A percentile compares a stretch with the other conserved stretches of the same genome.
phyloP scores from a whole-genome alignment of 64 coral and sea anemone species.

The Montipora capricornis region DNA sequence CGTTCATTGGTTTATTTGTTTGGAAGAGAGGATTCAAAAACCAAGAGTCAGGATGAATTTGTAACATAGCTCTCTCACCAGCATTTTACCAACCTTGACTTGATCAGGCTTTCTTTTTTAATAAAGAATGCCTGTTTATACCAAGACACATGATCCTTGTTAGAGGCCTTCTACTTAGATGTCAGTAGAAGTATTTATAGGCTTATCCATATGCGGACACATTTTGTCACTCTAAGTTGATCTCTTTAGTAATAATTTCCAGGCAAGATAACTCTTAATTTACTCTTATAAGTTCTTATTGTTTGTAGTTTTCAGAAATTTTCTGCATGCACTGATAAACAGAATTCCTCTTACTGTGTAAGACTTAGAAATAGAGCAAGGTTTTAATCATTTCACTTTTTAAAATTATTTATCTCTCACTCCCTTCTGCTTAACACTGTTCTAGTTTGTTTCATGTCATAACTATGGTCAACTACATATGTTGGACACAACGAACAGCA shows the following conservation, averaged over 20 bases:
- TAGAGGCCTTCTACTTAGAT: too few species aligned
- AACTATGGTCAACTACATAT: background rate
- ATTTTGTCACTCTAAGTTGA: background rate
- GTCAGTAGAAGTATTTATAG: too few species aligned
- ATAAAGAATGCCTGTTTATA: too few species aligned
- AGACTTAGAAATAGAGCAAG: background rate
- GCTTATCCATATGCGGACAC: too few species aligned
- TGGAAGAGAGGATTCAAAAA: too few species aligned
- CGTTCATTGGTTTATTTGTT: too few species aligned
- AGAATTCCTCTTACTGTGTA: background rate
- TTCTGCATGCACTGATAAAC: background rate
- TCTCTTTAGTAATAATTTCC: background rate
- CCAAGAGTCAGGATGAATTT: too few species aligned
- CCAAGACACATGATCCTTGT: too few species aligned
- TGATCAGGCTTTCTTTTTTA: too few species aligned
- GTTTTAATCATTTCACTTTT: background rate
- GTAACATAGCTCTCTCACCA: too few species aligned
- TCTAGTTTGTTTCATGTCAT: background rate
- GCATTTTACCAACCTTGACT: too few species aligned
- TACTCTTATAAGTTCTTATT: background rate
- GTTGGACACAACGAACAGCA: too few species aligned
- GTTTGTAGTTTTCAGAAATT: background rate
- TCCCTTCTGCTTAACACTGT: background rate
- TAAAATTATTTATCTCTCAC: background rate
- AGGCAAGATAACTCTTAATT: background rate